Evolutionary conservation across 2,797 vertebrate genomes (phyloP), one percentile per base, ranked within the genome.

Genomic region (Paguma larvata): DNA sequence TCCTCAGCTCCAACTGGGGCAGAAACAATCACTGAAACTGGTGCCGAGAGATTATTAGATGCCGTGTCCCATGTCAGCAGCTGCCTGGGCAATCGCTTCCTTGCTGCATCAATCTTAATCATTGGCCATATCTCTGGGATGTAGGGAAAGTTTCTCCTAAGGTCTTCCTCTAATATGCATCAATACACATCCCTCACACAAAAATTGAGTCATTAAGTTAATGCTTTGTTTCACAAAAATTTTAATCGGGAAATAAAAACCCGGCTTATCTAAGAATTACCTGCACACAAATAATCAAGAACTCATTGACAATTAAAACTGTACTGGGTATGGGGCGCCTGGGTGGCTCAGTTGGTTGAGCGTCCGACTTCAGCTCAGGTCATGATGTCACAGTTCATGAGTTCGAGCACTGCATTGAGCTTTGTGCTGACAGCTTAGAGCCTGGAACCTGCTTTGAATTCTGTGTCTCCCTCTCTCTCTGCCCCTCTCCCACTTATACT

Each of bases 1-100:
- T 51, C 30, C 8, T 73, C 34, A 72, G 2, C 13, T 85, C 30
- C 46, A 80, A 3, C 27, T 44, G 46, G 38, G 14, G 19, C 10
- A 73, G 63, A 91, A 93, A 63, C 59, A 86, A 53, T 75, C 68
- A 87, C 4, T 32, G 46, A 78, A 44, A 41, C 56, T 75, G 38
- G 19, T 34, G 18, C 34, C 16, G 5, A 85, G 51, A 83, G 21
- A 65, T 9, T 34, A 32, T 9, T 32, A 32, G 21, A 48, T 48
- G 46, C 72, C 14, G 5, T 62, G n/a, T n/a, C 3, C 18, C 72
- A 85, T 6, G 59, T 91, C 18, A 73, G 12, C 9, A 67, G 63
- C 32, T 68, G 30, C 53, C 63, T 67, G n/a, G 11, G 13, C 21
- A 18, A 84, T 84, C 63, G 86, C n/a, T 67, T 46, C 19, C 32